Conservation (phyloP, 2,113 vertebrate species). For the Arenaria interpres region DNA sequence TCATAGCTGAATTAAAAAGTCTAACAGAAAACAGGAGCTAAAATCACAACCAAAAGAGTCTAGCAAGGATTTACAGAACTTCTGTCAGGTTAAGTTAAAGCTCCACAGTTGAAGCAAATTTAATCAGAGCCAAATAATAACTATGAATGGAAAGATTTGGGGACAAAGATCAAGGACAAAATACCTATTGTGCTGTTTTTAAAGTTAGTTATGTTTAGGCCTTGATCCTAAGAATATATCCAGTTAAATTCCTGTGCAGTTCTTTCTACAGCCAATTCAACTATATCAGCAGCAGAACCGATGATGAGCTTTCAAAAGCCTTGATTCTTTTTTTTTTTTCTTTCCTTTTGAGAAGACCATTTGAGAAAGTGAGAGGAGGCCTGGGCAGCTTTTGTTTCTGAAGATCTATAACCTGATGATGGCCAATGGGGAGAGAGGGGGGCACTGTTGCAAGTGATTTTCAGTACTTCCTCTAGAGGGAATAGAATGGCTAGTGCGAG, state of each 20-base stretch:
- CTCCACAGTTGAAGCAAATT: neutral
- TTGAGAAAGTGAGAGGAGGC: neutral
- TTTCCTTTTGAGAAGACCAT: neutral
- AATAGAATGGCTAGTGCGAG: neutral
- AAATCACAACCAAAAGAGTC: neutral
- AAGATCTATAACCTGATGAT: conserved; percentile 47
- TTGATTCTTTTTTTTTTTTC: neutral
- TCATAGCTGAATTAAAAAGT: neutral
- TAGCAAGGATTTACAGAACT: neutral
- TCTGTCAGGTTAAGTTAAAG: neutral
- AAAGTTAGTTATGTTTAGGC: neutral
- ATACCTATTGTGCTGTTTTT: neutral
- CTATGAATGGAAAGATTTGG: neutral
- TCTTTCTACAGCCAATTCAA: neutral
- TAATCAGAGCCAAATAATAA: neutral
- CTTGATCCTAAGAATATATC: neutral
- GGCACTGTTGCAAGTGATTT: neutral
- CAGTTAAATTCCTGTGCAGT: neutral
- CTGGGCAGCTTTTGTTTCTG: conserved; percentile 30
- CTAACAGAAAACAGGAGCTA: neutral
- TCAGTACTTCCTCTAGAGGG: conserved; percentile 36
- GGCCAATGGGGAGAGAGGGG: neutral
- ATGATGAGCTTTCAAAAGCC: neutral
- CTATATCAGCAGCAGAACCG: neutral
- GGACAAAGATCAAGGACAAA: neutral